Base-by-base conservation (phyloP, 2,888 invertebrate species). In the Synanthedon vespiformis region DNA sequence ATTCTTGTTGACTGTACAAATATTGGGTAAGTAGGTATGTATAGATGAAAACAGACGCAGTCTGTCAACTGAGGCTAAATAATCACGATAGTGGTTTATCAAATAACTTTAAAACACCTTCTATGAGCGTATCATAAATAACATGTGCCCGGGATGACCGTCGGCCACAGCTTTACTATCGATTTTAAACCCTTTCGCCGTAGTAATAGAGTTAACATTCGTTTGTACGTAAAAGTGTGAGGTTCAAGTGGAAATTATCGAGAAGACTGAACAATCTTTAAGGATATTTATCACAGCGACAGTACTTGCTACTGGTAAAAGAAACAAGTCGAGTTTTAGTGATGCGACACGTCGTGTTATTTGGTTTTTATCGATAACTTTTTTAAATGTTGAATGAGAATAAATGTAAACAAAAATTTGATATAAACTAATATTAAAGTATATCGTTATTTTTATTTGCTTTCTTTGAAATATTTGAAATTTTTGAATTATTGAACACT, bases 241-340 rank as follows among this genome's bases (percentile, higher is more conserved):
- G 73, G 67, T 72, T 73, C 68, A 58, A 61, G 74, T 77, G 78
- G 78, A 82, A 78, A 86, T 85, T 86, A 86, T 86, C 83, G 80
- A 68, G 72, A 65, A 74, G 77, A 72, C 76, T 72, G 78, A 76
- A 80, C 85, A 82, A 87, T 86, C 85, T 86, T 77, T 80, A 75
- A 80, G 83, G 84, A 78, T 83, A 87, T 87, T 86, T 86, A 86
- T 87, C 87, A 87, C 82, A 64, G 74, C 76, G 86, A 87, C 84
- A 81, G 80, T 79, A 77, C 79, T 79, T 74, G 86, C 87, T 87
- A 87, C 87, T 79, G 86, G 82, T 79, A 78, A 80, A 83, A 81
- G 75, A 77, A 82, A 81, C 80, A 80, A 80, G 79, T 77, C 77
- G 67, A 79, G 77, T 77, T 65, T 70, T 83, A 80, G 80, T 72